Evolutionary conservation across 2,797 vertebrate genomes (phyloP).

Genomic region (Myotis daubentonii): DNA sequence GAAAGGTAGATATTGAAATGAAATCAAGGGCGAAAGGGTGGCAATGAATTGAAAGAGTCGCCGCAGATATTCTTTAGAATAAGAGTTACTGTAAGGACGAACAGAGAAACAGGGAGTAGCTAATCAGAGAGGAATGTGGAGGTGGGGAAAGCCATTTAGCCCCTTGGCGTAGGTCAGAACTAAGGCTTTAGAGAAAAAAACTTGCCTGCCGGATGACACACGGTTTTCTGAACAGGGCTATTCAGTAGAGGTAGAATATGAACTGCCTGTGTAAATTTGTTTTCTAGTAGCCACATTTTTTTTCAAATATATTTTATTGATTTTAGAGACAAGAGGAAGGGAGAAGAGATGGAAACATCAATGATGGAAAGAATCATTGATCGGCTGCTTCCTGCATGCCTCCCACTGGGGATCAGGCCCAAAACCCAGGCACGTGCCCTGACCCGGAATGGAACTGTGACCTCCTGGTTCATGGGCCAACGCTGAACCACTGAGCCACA

Average conservation of each 20-base stretch:
- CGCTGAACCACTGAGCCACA: too few species aligned
- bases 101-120: neutral
- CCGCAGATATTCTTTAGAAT: neutral
- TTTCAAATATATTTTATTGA: too few species aligned
- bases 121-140: neutral
- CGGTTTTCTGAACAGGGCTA: neutral
- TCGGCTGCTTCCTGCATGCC: too few species aligned
- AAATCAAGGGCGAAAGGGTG: neutral
- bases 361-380: too few species aligned
- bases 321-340: too few species aligned
- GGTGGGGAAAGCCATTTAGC: neutral
- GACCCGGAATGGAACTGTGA: too few species aligned
- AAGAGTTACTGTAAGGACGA: neutral
- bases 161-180: neutral
- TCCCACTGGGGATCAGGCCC: too few species aligned
- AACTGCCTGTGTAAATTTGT: neutral
- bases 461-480: too few species aligned
- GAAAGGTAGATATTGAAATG: neutral
- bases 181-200: neutral
- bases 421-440: too few species aligned
- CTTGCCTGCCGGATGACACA: neutral
- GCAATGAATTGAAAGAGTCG: neutral
- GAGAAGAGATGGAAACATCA: too few species aligned
- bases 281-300: neutral
- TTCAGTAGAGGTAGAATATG: neutral